Conservation (phyloP, 92 coral and sea anemone genomes). For the Micromussa lordhowensis region DNA sequence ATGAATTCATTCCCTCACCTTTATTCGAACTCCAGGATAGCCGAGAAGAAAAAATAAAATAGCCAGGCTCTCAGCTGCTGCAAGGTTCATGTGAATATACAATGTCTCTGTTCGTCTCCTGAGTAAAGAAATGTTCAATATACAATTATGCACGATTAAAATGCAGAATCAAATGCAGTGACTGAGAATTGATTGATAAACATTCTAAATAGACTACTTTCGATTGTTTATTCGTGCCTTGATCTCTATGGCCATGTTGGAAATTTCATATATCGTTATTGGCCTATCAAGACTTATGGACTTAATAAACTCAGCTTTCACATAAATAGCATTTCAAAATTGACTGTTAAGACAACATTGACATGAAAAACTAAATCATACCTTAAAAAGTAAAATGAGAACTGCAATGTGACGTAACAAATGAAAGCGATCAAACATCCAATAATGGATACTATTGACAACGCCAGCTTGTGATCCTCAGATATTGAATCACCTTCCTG, state of each 20-base stretch:
- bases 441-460: conserved; percentile 60
- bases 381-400: conserved; percentile 64
- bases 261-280: no score
- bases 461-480: conserved; percentile 50
- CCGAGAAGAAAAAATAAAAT: conserved; percentile 61
- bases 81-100: conserved; percentile 71
- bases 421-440: conserved; percentile 73
- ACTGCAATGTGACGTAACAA: conserved; percentile 55
- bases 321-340: no score
- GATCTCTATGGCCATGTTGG: no score
- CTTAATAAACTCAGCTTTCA: no score
- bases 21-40: conserved; percentile 45
- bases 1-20: conserved; percentile 19
- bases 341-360: background rate
- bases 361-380: background rate
- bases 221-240: no score
- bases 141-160: background rate
- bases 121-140: background rate
- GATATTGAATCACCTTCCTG: conserved; percentile 52
- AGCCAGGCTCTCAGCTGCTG: conserved; percentile 64
- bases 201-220: no score
- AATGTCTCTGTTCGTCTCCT: conserved; percentile 73
- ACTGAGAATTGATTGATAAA: no score
- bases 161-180: background rate
- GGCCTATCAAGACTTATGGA: no score